Evolutionary conservation across 2,797 vertebrate species (phyloP).

Genomic region (Fringilla coelebs): DNA sequence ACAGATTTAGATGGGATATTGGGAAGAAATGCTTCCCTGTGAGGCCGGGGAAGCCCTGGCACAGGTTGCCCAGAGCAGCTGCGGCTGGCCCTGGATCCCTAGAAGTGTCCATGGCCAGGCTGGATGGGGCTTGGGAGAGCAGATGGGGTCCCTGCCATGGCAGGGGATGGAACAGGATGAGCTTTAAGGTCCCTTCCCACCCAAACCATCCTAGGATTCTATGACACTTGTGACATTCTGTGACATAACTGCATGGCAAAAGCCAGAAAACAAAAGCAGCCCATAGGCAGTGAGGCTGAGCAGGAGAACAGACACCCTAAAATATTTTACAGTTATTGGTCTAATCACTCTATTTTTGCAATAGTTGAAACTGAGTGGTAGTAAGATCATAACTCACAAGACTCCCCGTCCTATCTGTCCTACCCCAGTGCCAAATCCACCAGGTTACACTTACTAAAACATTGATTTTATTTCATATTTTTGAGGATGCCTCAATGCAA

Average conservation of each 20-base stretch:
- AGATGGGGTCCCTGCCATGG: not conserved
- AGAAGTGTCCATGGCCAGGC: rapidly evolving
- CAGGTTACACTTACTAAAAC: not conserved
- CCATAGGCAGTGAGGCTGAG: not conserved
- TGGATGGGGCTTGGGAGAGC: rapidly evolving
- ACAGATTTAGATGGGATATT: not conserved
- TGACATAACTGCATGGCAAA: not conserved
- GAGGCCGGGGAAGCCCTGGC: rapidly evolving
- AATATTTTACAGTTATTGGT: not conserved
- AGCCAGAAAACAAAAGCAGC: not conserved
- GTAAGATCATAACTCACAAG: rapidly evolving
- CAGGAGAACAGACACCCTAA: not conserved
- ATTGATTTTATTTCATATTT: not conserved
- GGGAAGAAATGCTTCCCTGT: not conserved
- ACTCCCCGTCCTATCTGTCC: rapidly evolving
- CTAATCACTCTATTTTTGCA: not conserved
- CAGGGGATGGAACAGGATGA: not conserved
- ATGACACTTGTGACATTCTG: not conserved
- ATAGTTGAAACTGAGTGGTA: not conserved
- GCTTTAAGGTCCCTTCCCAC: not conserved
- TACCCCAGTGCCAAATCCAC: not conserved
- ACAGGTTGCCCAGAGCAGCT: not conserved
- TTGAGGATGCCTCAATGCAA: rapidly evolving
- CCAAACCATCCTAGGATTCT: not conserved
- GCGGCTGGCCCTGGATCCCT: not conserved